Conservation (phyloP, 2,797 vertebrate species). For the Taenioides sp. region DNA sequence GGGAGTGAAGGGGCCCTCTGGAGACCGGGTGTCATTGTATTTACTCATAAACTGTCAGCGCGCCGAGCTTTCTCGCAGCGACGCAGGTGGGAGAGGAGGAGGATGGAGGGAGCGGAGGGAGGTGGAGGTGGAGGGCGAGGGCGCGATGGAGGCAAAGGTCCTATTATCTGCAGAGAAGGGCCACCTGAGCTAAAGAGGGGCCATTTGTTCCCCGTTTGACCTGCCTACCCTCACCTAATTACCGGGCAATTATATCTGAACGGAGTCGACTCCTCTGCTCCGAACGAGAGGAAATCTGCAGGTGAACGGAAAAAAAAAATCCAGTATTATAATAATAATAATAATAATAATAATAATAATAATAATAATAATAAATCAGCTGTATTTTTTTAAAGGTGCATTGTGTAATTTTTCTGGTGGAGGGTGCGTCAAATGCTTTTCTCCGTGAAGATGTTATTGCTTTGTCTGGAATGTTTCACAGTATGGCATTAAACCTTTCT, state of each 20-base stretch:
- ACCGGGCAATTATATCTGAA: constrained; percentile 88
- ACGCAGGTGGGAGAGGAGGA: not conserved
- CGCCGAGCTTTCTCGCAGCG: not conserved
- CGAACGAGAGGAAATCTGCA: not conserved
- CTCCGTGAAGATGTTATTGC: too few species aligned
- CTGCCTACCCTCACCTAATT: constrained; percentile 86
- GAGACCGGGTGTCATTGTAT: not conserved
- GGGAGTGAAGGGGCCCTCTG: not conserved
- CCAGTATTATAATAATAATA: too few species aligned
- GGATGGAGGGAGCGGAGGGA: constrained; percentile 1
- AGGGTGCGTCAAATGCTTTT: too few species aligned
- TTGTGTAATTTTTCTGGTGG: too few species aligned
- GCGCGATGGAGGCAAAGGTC: constrained; percentile 66
- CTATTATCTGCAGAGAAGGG: constrained; percentile 71
- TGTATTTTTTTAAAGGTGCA: too few species aligned
- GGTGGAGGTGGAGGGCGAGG: not conserved
- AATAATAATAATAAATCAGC: too few species aligned
- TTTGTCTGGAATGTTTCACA: too few species aligned
- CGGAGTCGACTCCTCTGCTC: constrained; percentile 43
- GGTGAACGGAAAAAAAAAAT: too few species aligned
- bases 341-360: too few species aligned
- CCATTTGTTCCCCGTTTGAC: constrained; percentile 85
- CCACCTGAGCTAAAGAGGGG: constrained; percentile 87
- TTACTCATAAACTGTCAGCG: constrained; percentile 6
- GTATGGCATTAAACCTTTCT: too few species aligned